Evolutionary conservation across 2,797 vertebrate genomes (phyloP).

Genomic region (Pantherophis alleghaniensis): DNA sequence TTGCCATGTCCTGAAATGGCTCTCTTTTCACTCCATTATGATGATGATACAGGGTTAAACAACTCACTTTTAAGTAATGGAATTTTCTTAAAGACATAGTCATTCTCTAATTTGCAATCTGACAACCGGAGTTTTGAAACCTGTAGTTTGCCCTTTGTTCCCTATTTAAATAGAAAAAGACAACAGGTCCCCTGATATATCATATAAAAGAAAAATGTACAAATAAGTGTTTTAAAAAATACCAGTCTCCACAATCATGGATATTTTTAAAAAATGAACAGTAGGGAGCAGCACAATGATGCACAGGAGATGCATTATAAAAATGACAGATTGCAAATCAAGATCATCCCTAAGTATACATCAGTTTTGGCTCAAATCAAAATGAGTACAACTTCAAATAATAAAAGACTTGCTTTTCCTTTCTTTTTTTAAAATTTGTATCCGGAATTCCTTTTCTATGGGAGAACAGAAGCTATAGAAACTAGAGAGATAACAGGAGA

Average conservation of each 20-base stretch:
- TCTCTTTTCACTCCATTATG: background rate
- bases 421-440: background rate
- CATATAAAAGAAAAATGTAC: background rate
- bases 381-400: background rate
- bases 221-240: background rate
- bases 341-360: background rate
- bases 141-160: background rate
- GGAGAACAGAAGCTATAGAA: background rate
- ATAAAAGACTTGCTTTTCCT: background rate
- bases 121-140: background rate
- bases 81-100: background rate
- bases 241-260: background rate
- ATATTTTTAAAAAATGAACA: slow-evolving; percentile 22
- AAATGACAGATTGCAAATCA: slow-evolving; percentile 20
- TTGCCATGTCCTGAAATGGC: background rate
- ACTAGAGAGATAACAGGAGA: background rate
- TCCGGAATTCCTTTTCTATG: background rate
- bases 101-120: background rate
- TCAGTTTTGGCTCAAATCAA: background rate
- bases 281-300: slow-evolving; percentile 29
- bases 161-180: background rate
- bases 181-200: background rate
- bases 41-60: background rate
- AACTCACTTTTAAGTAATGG: background rate
- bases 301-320: background rate